These are phyloP conservation scores for Cryptomyrus ogoouensis DNA, from an alignment of 2,113 vertebrate genomes.

Conservation along the genomic window DNA sequence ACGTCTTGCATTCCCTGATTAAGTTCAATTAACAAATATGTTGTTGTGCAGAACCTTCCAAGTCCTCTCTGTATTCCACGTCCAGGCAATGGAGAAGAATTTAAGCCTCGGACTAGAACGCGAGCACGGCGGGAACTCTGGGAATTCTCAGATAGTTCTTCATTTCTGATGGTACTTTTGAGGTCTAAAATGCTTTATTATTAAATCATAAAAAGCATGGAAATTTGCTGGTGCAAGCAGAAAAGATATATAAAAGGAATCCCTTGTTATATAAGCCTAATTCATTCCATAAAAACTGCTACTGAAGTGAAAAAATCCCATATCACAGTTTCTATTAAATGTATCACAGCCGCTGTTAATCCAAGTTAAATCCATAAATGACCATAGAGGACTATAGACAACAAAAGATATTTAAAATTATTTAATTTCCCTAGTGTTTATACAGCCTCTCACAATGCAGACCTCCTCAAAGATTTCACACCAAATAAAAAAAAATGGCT, in stretches of 20 bases:
- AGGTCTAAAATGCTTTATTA: neutral
- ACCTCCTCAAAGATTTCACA: neutral
- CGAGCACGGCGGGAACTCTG: neutral
- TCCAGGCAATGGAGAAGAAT: neutral
- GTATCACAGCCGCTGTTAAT: neutral
- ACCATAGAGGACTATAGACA: neutral
- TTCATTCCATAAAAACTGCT: neutral
- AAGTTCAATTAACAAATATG: neutral
- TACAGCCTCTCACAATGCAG: neutral
- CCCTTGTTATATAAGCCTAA: neutral
- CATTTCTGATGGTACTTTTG: neutral
- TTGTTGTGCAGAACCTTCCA: neutral
- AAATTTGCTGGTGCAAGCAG: neutral
- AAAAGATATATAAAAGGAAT: neutral
- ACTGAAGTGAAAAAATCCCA: constrained; percentile 1
- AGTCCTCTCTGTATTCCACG: neutral
- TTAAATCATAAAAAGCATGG: neutral
- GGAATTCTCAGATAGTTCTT: neutral
- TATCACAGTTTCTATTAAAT: neutral
- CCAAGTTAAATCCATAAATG: constrained; percentile 3
- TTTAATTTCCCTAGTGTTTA: constrained; percentile 13
- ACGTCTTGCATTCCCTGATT: neutral
- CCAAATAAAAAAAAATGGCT: neutral
- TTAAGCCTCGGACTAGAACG: neutral
- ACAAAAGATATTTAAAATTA: neutral